Base-by-base conservation (phyloP, 2,113 vertebrate species). In the Nansenia antarctica region DNA sequence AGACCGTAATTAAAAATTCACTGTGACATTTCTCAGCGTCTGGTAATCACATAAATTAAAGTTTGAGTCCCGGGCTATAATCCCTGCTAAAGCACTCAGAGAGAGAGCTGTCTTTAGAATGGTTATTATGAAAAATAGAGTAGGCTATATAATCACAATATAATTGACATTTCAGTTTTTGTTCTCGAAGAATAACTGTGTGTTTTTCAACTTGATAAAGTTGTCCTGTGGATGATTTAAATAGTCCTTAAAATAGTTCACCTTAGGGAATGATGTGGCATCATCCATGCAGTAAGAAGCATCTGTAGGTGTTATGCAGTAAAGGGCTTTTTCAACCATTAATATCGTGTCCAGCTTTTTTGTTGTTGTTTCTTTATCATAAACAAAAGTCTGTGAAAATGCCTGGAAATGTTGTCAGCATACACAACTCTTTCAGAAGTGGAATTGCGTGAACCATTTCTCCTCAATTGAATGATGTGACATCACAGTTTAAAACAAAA, bases 91-190 rank as follows among this genome's bases (percentile, higher is more conserved):
- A 55, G 53, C 22, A 20, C 58, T 32, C 29, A 20, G 49, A 53
- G 42, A 47, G 3, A 47, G n/a, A n/a, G n/a, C n/a, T n/a, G n/a
- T n/a, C n/a, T n/a, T n/a, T n/a, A n/a, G n/a, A n/a, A n/a, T n/a
- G n/a, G n/a, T n/a, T n/a, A n/a, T n/a, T n/a, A n/a, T n/a, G n/a
- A n/a, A n/a, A n/a, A n/a, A n/a, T n/a, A n/a, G n/a, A n/a, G n/a
- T n/a, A n/a, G n/a, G n/a, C 65, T 80, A 67, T 57, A 65, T 63
- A 7, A 47, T n/a, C 37, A 74, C 47, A 5, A 18, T 52, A 14
- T 42, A 11, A 37, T 49, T 7, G 6, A n/a, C 20, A 5, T 49
- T 5, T 7, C 45, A 7, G 45, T 26, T 9, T 22, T 5, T 14
- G 12, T 9, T 55, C 8, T 12, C 2, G 24, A 18, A 47, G 8